Evolutionary conservation across 2,113 vertebrate species (phyloP).

Genomic region (Nycticorax nycticorax): DNA sequence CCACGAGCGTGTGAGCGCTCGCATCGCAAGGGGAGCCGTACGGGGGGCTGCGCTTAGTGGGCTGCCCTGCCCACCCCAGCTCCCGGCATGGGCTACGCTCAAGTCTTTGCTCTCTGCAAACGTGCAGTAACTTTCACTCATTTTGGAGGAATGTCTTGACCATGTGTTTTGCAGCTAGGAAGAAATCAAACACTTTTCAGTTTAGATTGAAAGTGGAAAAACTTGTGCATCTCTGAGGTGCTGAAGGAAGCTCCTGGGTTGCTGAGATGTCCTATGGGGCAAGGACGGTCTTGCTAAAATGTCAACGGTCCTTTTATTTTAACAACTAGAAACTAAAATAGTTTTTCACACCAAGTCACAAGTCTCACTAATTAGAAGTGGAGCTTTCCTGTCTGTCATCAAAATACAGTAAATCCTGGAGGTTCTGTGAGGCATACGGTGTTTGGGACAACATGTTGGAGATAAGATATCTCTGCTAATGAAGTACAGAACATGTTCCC

Average conservation of each 20-base stretch:
- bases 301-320: not conserved
- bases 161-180: not conserved
- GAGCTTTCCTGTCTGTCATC: not conserved
- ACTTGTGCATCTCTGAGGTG: not conserved
- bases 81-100: accelerated
- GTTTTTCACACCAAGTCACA: not conserved
- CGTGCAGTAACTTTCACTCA: not conserved
- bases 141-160: not conserved
- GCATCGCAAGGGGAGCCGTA: accelerated
- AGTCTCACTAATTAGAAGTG: not conserved
- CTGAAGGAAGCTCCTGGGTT: not conserved
- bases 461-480: not conserved
- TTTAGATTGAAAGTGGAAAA: not conserved
- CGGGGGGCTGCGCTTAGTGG: accelerated
- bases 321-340: not conserved
- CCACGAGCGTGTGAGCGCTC: accelerated
- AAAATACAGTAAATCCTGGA: not conserved
- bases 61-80: not conserved
- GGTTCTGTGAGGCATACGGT: not conserved
- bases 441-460: not conserved
- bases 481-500: not conserved
- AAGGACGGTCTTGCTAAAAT: not conserved
- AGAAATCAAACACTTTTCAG: not conserved
- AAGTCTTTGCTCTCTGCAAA: not conserved
- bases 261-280: not conserved